These are phyloP conservation scores for human DNA, from an alignment of 2,113 vertebrate genomes.

Conservation along the genomic window GRCh38 chr2:198537001-198537500, in stretches of 20 bases:
- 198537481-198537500: not conserved
- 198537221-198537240: not conserved
- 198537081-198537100: not conserved
- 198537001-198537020: not conserved
- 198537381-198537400: not conserved
- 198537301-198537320: not conserved
- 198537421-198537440: accelerated
- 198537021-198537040: not conserved
- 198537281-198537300: not conserved
- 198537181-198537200: not conserved
- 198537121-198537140: not conserved
- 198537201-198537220: not conserved
- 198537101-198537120: not conserved
- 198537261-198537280: not conserved
- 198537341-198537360: not conserved
- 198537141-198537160: not conserved
- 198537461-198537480: not conserved
- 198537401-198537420: not conserved
- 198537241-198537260: not conserved
- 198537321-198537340: constrained; percentile 3
- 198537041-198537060: not conserved
- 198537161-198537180: not conserved
- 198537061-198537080: not conserved
- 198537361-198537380: not conserved
- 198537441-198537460: not conserved